phyloP scores from a whole-genome alignment of 2,113 vertebrate species.

The Arvicanthis niloticus region DNA sequence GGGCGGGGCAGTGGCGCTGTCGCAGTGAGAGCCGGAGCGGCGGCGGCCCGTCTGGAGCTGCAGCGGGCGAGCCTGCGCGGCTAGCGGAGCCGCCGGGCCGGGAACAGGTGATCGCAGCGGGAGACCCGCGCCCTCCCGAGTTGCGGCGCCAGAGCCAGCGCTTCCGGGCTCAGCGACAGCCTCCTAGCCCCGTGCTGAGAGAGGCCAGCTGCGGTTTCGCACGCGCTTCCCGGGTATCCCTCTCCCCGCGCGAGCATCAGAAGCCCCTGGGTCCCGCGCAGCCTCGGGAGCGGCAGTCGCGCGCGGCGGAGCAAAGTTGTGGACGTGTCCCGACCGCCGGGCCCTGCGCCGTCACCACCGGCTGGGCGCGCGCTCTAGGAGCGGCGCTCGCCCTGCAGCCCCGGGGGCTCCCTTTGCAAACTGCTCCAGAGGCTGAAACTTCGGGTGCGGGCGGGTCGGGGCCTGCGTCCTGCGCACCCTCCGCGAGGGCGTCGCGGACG shows the following conservation, averaged over 20 bases:
- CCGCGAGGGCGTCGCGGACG: slow-evolving; percentile 28
- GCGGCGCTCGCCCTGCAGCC: neutral
- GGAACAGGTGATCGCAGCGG: slow-evolving; percentile 81
- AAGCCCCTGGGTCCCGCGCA: neutral
- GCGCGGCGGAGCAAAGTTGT: slow-evolving; percentile 76
- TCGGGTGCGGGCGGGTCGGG: slow-evolving; percentile 18
- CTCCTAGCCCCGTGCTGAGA: neutral
- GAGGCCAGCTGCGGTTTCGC: slow-evolving; percentile 35
- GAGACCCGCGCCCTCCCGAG: slow-evolving; percentile 62
- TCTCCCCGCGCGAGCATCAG: neutral
- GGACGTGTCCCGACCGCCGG: slow-evolving; percentile 60
- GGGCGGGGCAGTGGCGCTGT: slow-evolving; percentile 77
- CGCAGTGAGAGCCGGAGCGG: slow-evolving; percentile 55
- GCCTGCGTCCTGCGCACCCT: slow-evolving; percentile 57
- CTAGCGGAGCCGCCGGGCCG: slow-evolving; percentile 24
- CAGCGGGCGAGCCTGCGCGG: slow-evolving; percentile 63
- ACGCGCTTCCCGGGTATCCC: neutral
- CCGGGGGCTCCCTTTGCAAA: slow-evolving; percentile 19
- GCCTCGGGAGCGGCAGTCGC: slow-evolving; percentile 35
- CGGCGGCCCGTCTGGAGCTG: slow-evolving; percentile 30
- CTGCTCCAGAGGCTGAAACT: slow-evolving; percentile 72
- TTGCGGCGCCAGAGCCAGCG: slow-evolving; percentile 56
- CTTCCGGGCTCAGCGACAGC: slow-evolving; percentile 66
- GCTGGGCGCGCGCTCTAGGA: neutral
- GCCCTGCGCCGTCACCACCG: slow-evolving; percentile 5